These are phyloP conservation scores for Thaleichthys pacificus DNA, from an alignment of 2,797 vertebrate species.

Conservation along the genomic window DNA sequence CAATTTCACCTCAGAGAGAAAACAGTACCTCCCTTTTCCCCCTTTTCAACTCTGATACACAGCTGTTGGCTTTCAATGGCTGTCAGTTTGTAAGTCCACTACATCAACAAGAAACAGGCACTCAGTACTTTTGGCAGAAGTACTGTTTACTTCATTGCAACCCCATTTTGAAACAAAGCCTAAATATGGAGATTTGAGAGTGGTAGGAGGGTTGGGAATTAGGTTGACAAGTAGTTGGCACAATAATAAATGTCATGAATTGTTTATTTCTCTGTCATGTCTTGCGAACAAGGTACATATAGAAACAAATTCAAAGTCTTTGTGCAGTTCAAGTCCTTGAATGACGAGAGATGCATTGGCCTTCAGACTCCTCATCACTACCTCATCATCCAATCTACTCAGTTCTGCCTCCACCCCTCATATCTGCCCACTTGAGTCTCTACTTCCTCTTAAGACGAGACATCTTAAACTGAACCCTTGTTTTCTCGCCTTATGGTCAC, in stretches of 20 bases:
- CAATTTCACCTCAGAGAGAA: constrained; percentile 43
- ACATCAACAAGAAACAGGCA: constrained; percentile 33
- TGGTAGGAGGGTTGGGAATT: too few species aligned
- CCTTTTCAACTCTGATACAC: constrained; percentile 39
- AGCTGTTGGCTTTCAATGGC: constrained; percentile 55
- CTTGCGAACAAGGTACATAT: too few species aligned
- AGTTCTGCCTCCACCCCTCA: not conserved
- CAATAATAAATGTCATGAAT: too few species aligned
- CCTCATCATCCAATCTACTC: too few species aligned
- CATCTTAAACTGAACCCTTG: constrained; percentile 6
- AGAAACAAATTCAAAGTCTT: too few species aligned
- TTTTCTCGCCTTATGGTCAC: constrained; percentile 20
- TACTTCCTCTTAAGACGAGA: constrained; percentile 40
- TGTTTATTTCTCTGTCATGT: too few species aligned
- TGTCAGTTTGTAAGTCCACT: constrained; percentile 17
- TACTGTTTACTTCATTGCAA: not conserved
- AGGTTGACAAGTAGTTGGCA: too few species aligned
- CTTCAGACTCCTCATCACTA: too few species aligned
- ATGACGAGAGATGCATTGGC: too few species aligned
- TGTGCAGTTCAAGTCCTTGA: too few species aligned
- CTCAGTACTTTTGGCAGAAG: not conserved
- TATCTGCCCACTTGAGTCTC: not conserved
- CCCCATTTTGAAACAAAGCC: not conserved
- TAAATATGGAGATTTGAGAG: not conserved
- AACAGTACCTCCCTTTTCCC: constrained; percentile 37